Conservation (phyloP, 2,113 vertebrate species). For the Syngnathus typhle region DNA sequence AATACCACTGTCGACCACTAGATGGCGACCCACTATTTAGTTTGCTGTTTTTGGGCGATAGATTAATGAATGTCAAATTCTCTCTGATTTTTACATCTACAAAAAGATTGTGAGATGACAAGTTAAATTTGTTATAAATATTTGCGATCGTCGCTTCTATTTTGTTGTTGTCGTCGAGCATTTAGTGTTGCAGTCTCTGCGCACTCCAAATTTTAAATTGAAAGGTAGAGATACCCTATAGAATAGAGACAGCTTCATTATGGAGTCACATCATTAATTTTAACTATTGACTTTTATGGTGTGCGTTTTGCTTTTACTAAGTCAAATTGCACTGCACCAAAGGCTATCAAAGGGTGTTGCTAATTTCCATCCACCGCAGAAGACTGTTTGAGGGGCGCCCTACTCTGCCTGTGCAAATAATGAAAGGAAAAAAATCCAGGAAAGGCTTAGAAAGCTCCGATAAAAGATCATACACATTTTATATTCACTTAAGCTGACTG, state of each 20-base stretch:
- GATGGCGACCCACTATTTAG: too few relatives aligned
- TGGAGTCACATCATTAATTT: constrained; percentile 58
- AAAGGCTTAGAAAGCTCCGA: too few relatives aligned
- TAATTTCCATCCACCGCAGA: constrained; percentile 38
- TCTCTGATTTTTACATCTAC: too few relatives aligned
- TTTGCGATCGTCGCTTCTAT: not conserved
- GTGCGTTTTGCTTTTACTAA: constrained; percentile 40
- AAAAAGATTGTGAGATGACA: too few relatives aligned
- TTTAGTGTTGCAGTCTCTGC: too few relatives aligned
- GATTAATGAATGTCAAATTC: too few relatives aligned
- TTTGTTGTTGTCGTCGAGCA: not conserved
- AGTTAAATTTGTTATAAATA: too few relatives aligned
- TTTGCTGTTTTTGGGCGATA: too few relatives aligned
- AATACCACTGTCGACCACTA: too few relatives aligned
- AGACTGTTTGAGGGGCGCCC: constrained; percentile 17
- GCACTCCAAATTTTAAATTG: constrained; percentile 23
- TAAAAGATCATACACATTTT: not conserved
- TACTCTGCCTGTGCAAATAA: not conserved
- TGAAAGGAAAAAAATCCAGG: not conserved
- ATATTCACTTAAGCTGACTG: not conserved
- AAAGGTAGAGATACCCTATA: constrained; percentile 41
- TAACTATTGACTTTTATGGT: constrained; percentile 48
- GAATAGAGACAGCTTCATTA: constrained; percentile 48
- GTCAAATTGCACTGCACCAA: constrained; percentile 26
- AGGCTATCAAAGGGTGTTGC: constrained; percentile 58